A percentile compares a stretch with the other conserved stretches of the same genome.
Conservation (phyloP, 2,888 invertebrate genomes). For the Ametastegia equiseti region DNA sequence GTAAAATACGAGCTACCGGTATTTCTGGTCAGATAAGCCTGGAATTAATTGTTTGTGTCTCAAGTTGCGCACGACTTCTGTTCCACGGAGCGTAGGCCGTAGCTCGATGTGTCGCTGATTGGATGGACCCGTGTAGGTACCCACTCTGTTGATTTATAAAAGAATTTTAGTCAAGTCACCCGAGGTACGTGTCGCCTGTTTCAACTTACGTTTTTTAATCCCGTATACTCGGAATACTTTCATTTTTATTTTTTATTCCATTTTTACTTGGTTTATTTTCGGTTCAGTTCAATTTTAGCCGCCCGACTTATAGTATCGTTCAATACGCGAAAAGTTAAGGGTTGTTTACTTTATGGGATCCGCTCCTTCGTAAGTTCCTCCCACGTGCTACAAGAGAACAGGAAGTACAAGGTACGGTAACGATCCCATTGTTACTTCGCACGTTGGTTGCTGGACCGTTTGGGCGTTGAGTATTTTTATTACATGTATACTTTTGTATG, state of each 20-base stretch:
- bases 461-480: conserved; percentile 28
- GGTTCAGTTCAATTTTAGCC: conserved; percentile 17
- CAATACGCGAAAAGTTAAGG: conserved; percentile 41
- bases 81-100: conserved; percentile 43
- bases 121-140: conserved; percentile 41
- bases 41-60: conserved; percentile 48
- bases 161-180: conserved; percentile 42
- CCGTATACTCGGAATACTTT: not conserved
- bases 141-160: conserved; percentile 44
- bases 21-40: conserved; percentile 44
- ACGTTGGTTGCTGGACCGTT: conserved; percentile 28
- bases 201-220: conserved; percentile 12
- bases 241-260: not conserved
- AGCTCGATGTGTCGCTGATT: conserved; percentile 44
- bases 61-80: conserved; percentile 45
- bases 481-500: not conserved
- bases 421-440: conserved; percentile 45
- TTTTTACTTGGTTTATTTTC: conserved; percentile 18
- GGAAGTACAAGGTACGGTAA: conserved; percentile 35
- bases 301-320: conserved; percentile 4
- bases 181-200: conserved; percentile 36
- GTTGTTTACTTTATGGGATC: conserved; percentile 39
- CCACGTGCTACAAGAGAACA: conserved; percentile 29
- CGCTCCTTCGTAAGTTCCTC: conserved; percentile 38
- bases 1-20: conserved; percentile 45